Percentiles rank a stretch among this genome's conserved stretches.
phyloP scores from a whole-genome alignment of 2,888 invertebrate genomes.

The Stramonita haemastoma region DNA sequence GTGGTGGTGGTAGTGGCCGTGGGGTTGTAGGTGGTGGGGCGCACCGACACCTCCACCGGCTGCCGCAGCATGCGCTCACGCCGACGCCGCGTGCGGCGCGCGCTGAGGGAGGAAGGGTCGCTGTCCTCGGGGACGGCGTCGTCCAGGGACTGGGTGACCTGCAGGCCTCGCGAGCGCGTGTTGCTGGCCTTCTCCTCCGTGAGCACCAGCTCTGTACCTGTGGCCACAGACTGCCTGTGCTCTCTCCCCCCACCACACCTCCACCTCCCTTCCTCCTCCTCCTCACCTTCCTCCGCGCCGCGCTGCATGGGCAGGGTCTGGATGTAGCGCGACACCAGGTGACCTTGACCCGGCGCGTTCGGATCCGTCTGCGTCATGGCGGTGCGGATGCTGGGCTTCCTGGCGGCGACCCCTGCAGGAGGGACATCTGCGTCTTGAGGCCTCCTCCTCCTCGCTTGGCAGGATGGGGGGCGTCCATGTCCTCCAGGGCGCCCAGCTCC shows the following conservation, averaged over 20 bases:
- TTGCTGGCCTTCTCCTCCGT: slow-evolving; percentile 74
- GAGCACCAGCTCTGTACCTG: slow-evolving; percentile 63
- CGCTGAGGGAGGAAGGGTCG: slow-evolving; percentile 46
- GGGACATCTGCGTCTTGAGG: slow-evolving; percentile 43
- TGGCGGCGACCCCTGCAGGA: slow-evolving; percentile 50
- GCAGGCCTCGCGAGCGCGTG: slow-evolving; percentile 67
- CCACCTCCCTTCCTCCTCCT: slow-evolving; percentile 47
- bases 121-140: slow-evolving; percentile 49
- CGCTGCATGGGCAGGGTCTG: slow-evolving; percentile 42
- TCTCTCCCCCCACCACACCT: neutral
- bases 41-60: slow-evolving; percentile 66
- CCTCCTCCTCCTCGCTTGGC: slow-evolving; percentile 53
- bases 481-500: slow-evolving; percentile 74
- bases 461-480: slow-evolving; percentile 66
- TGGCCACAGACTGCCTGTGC: slow-evolving; percentile 56
- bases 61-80: slow-evolving; percentile 59
- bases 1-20: slow-evolving; percentile 44
- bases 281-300: slow-evolving; percentile 38
- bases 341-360: neutral
- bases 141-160: slow-evolving; percentile 50
- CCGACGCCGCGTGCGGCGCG: slow-evolving; percentile 56
- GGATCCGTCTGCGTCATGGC: slow-evolving; percentile 45
- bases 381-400: slow-evolving; percentile 46
- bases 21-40: slow-evolving; percentile 59
- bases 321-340: slow-evolving; percentile 41